These are phyloP conservation scores for Sinodicranocentrus sp. DNA, from an alignment of 2,888 invertebrate genomes.

Conservation along the genomic window DNA sequence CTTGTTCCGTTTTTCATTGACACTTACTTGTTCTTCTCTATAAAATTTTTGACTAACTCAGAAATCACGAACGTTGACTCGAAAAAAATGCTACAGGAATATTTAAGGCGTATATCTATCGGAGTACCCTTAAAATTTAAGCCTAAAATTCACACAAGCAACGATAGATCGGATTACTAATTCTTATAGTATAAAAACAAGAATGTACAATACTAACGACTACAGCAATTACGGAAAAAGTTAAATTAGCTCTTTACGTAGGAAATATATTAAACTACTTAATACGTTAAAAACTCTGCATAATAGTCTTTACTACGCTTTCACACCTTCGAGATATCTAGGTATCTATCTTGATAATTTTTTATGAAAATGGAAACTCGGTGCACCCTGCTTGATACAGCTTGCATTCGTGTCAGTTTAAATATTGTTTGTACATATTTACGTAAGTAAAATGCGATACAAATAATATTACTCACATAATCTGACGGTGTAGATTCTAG, in stretches of 20 bases:
- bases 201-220: background rate
- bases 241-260: too few species aligned
- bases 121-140: background rate
- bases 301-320: background rate
- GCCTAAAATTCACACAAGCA: background rate
- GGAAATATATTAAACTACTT: too few species aligned
- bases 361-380: background rate
- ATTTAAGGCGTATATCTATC: background rate
- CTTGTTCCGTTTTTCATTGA: too few species aligned
- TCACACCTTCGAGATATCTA: background rate
- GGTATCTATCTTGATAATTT: constrained; percentile 5
- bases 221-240: too few species aligned
- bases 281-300: too few species aligned
- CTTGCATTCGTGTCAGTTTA: background rate
- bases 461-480: too few species aligned
- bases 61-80: background rate
- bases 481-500: too few species aligned
- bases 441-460: too few species aligned
- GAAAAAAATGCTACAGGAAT: background rate
- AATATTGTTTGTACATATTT: too few species aligned
- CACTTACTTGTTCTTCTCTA: background rate
- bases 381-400: background rate
- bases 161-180: too few species aligned
- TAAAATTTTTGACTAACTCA: background rate
- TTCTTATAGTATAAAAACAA: background rate